These are phyloP conservation scores for Brachyistius frenatus DNA, from an alignment of 2,113 vertebrate species.

Conservation along the genomic window DNA sequence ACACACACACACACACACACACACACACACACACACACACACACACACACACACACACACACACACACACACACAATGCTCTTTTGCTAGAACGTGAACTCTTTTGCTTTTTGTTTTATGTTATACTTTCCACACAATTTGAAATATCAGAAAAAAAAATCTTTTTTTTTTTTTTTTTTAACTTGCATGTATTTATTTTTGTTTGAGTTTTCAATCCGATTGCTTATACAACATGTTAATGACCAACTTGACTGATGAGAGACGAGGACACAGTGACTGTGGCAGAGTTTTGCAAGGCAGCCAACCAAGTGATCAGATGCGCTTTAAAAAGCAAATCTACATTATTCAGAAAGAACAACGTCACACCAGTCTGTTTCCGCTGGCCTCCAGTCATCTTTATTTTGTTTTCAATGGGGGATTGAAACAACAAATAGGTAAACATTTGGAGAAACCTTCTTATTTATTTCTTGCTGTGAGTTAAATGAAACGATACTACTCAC, in stretches of 20 bases:
- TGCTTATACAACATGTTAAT: slow-evolving; percentile 7
- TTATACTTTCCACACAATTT: slow-evolving; percentile 41
- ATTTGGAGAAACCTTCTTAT: background rate
- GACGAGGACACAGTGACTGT: background rate
- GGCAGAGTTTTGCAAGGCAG: slow-evolving; percentile 10
- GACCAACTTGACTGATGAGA: background rate
- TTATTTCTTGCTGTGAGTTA: background rate
- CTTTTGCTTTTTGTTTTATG: slow-evolving; percentile 44
- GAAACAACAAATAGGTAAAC: background rate
- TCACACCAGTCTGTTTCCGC: background rate
- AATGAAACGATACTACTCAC: background rate
- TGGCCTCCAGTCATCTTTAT: background rate
- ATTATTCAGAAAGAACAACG: background rate
- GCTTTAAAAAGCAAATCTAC: background rate
- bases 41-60: slow-evolving; percentile 12
- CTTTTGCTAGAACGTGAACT: slow-evolving; percentile 47
- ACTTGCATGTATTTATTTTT: background rate
- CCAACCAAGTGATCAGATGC: background rate
- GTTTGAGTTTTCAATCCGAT: background rate
- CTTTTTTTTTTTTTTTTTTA: no score
- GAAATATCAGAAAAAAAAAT: slow-evolving; percentile 21
- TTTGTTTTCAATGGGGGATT: background rate
- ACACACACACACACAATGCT: slow-evolving; percentile 27
- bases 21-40: slow-evolving; percentile 29
- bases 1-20: slow-evolving; percentile 22